A percentile compares a stretch with the other conserved stretches of the same genome.
Conservation (phyloP, 1,140 invertebrate genomes). For the Bombus pyrosoma region DNA sequence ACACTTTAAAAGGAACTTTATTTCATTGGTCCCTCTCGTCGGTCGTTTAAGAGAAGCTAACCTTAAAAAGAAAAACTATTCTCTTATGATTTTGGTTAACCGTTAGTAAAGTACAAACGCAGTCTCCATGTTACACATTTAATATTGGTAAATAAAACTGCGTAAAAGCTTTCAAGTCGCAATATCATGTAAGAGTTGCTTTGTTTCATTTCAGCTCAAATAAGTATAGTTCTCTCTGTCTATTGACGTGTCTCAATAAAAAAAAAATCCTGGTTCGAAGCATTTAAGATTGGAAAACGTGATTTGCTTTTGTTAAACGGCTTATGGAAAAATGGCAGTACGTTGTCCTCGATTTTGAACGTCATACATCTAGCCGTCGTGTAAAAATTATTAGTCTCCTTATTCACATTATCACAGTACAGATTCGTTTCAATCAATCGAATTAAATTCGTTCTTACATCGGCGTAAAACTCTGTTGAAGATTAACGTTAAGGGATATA, state of each 20-base stretch:
- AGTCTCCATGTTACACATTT: neutral
- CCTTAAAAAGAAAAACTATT: neutral
- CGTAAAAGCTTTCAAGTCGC: neutral
- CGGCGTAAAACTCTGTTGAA: neutral
- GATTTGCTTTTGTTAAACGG: constrained; percentile 8
- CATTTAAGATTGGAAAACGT: constrained; percentile 25
- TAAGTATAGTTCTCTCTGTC: neutral
- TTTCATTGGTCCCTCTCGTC: constrained; percentile 6
- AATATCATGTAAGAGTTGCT: neutral
- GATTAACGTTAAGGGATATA: neutral
- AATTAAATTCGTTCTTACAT: neutral
- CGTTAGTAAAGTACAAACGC: neutral
- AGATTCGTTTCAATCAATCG: neutral
- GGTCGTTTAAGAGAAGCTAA: constrained; percentile 2
- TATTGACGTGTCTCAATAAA: neutral
- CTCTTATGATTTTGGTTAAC: neutral
- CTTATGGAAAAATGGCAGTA: neutral
- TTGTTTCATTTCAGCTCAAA: neutral
- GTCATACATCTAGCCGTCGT: neutral
- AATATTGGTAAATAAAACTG: neutral
- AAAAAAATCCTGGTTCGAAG: neutral
- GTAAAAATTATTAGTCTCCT: constrained; percentile 8
- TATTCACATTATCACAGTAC: constrained; percentile 26
- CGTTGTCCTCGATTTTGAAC: neutral
- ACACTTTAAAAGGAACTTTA: constrained; percentile 15